phyloP scores from a whole-genome alignment of 92 coral and sea anemone species.

The Bergia puertoricense region DNA sequence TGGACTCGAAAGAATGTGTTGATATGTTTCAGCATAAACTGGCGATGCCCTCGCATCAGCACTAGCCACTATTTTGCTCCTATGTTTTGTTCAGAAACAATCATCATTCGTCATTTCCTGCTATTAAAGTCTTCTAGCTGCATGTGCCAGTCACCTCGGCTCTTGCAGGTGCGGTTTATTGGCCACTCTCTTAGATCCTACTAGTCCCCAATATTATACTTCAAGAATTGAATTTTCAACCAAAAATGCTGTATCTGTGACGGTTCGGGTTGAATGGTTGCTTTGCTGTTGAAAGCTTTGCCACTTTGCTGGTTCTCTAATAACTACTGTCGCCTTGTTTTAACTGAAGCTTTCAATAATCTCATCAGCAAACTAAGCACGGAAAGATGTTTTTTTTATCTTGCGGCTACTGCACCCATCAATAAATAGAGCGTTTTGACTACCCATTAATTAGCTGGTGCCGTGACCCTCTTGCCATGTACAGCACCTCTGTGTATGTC shows the following conservation, averaged over 20 bases:
- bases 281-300: not conserved
- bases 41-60: not conserved
- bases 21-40: not conserved
- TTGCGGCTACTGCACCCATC: constrained; percentile 11
- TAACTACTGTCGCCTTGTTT: not conserved
- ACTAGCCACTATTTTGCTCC: not conserved
- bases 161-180: not conserved
- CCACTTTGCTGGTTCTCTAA: not conserved
- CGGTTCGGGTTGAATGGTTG: not conserved
- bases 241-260: not conserved
- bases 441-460: not conserved
- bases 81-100: constrained; percentile 1
- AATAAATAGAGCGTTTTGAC: not conserved
- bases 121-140: not conserved
- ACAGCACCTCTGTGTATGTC: not conserved
- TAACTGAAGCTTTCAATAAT: not conserved
- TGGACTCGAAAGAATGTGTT: not conserved
- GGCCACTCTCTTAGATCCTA: not conserved
- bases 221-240: not conserved
- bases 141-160: not conserved
- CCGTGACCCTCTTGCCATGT: not conserved
- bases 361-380: not conserved
- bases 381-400: not conserved
- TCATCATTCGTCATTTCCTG: constrained; percentile 24
- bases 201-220: not conserved